Percentiles rank a stretch among this genome's conserved stretches.
These are phyloP conservation scores for Panulirus ornatus DNA, from an alignment of 1,140 invertebrate species.

Conservation along the genomic window DNA sequence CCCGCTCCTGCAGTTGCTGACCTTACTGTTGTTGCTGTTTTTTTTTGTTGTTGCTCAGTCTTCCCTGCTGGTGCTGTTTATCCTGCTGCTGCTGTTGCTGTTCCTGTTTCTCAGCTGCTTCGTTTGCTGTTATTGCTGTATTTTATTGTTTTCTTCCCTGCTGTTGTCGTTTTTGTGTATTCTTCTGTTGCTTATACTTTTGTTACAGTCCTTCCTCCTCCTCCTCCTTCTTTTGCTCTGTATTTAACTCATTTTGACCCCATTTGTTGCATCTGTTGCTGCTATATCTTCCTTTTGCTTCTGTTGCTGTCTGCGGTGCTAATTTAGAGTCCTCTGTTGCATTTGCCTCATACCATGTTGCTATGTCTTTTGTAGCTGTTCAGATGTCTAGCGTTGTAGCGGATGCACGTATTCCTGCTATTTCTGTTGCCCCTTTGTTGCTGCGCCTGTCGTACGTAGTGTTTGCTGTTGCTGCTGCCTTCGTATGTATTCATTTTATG, in stretches of 20 bases:
- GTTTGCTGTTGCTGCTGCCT: too few relatives aligned
- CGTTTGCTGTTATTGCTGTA: background rate
- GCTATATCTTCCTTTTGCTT: background rate
- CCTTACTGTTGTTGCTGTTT: background rate
- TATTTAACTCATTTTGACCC: too few relatives aligned
- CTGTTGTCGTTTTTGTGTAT: background rate
- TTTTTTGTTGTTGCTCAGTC: background rate
- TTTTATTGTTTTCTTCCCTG: background rate
- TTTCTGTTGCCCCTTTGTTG: too few relatives aligned
- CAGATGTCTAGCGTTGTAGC: too few relatives aligned
- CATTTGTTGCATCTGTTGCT: background rate
- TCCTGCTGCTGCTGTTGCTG: constrained; percentile 15
- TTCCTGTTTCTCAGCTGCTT: background rate
- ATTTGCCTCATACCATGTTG: too few relatives aligned
- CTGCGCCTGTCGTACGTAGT: too few relatives aligned
- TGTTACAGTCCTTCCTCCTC: background rate
- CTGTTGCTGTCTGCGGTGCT: too few relatives aligned
- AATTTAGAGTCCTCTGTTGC: too few relatives aligned
- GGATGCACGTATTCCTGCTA: too few relatives aligned
- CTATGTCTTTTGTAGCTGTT: too few relatives aligned
- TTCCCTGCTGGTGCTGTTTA: background rate
- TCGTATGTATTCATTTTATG: too few relatives aligned
- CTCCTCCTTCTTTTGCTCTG: background rate
- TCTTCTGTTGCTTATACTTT: background rate
- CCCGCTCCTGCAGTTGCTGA: too few relatives aligned